Conservation (phyloP, 2,797 vertebrate species). For the Pachyuromys duprasi region DNA sequence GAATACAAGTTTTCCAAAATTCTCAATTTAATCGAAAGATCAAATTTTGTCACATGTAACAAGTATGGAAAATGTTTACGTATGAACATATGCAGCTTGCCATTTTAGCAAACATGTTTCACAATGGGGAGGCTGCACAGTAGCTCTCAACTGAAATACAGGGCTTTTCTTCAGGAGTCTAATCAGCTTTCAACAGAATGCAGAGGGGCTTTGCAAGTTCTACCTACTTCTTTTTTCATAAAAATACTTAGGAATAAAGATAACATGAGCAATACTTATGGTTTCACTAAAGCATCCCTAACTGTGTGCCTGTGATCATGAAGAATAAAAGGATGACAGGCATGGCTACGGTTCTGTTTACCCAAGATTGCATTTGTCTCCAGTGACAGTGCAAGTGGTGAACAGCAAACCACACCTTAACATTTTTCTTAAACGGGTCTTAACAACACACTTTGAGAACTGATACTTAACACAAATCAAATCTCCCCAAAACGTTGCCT, state of each 20-base stretch:
- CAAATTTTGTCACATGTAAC: neutral
- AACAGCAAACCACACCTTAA: neutral
- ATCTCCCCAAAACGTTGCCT: neutral
- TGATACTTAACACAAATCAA: neutral
- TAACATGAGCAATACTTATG: neutral
- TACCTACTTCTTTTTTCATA: neutral
- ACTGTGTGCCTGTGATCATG: neutral
- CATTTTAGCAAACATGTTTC: neutral
- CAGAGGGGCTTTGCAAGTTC: neutral
- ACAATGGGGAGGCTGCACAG: neutral
- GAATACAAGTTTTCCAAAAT: neutral
- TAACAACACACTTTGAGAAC: slow-evolving; percentile 22
- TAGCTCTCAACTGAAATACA: neutral
- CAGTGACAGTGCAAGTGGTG: neutral
- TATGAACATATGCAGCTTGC: neutral
- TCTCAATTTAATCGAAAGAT: neutral
- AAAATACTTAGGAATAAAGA: neutral
- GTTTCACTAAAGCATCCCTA: neutral
- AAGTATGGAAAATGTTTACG: neutral
- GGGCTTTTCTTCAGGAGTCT: neutral
- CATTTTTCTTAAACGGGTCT: neutral
- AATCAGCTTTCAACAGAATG: neutral
- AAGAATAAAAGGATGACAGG: neutral
- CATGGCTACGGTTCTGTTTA: neutral
- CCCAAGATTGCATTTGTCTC: neutral